These are phyloP conservation scores for Xiphorhynchus elegans DNA, from an alignment of 2,113 vertebrate genomes.

Conservation along the genomic window DNA sequence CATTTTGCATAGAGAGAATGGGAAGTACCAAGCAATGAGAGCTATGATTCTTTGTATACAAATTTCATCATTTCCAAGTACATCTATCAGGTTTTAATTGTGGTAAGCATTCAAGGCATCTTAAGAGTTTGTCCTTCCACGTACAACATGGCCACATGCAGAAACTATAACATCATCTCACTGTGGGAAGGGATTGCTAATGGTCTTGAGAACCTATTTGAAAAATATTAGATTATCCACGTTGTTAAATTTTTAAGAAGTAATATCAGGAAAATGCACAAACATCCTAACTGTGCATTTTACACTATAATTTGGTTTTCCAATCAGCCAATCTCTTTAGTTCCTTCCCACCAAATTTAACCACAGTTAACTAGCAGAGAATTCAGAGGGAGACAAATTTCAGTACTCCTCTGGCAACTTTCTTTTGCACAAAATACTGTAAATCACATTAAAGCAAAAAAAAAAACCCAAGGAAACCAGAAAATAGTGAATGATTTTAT, in stretches of 20 bases:
- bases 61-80: neutral
- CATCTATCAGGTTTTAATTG: neutral
- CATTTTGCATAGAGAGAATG: neutral
- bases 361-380: neutral
- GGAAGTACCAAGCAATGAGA: neutral
- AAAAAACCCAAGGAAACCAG: neutral
- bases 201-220: neutral
- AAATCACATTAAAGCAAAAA: neutral
- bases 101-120: neutral
- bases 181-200: neutral
- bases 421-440: neutral
- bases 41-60: neutral
- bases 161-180: neutral
- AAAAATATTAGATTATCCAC: neutral
- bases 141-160: neutral
- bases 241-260: neutral
- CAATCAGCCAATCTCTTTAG: neutral
- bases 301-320: neutral
- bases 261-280: neutral
- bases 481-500: neutral
- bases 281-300: neutral
- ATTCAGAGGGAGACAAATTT: neutral
- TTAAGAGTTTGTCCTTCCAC: neutral
- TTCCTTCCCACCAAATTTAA: neutral
- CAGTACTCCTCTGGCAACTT: neutral